phyloP scores from a whole-genome alignment of 2,797 vertebrate genomes.

The Pseudomugil gertrudae region DNA sequence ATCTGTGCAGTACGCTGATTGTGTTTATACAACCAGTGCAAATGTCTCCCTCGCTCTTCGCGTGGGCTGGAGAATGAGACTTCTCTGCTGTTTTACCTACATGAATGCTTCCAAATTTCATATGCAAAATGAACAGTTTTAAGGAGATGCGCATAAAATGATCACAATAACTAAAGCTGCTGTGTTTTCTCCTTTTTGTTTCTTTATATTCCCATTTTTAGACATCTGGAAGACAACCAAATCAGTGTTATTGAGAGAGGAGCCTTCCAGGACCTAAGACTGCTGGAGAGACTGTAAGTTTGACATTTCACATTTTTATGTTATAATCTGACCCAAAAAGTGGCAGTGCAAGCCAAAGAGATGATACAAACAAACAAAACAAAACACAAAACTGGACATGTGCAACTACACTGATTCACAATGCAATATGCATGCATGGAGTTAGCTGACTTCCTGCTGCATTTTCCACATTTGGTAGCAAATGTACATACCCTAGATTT shows the following conservation, averaged over 20 bases:
- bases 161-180: slow-evolving; percentile 18
- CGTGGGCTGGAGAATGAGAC: slow-evolving; percentile 39
- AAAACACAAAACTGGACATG: background rate
- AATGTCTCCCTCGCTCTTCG: slow-evolving; percentile 47
- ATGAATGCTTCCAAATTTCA: background rate
- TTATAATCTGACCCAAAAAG: background rate
- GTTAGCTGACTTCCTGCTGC: slow-evolving; percentile 1
- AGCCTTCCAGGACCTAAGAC: slow-evolving; percentile 96
- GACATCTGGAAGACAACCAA: slow-evolving; percentile 98
- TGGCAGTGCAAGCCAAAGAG: background rate
- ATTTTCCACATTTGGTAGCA: slow-evolving; percentile 17
- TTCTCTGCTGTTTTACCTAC: slow-evolving; percentile 31
- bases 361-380: background rate
- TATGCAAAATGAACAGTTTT: slow-evolving; percentile 5
- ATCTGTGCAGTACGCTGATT: slow-evolving; percentile 47
- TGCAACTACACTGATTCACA: background rate
- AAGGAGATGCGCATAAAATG: background rate
- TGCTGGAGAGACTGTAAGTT: slow-evolving; percentile 97
- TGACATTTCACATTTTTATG: too few relatives aligned
- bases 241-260: slow-evolving; percentile 95
- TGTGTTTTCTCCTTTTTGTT: slow-evolving; percentile 9
- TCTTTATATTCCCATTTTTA: slow-evolving; percentile 58
- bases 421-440: background rate
- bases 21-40: slow-evolving; percentile 56
- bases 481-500: slow-evolving; percentile 3